These are phyloP conservation scores for Sterna hirundo DNA, from an alignment of 2,113 vertebrate genomes.

Conservation along the genomic window DNA sequence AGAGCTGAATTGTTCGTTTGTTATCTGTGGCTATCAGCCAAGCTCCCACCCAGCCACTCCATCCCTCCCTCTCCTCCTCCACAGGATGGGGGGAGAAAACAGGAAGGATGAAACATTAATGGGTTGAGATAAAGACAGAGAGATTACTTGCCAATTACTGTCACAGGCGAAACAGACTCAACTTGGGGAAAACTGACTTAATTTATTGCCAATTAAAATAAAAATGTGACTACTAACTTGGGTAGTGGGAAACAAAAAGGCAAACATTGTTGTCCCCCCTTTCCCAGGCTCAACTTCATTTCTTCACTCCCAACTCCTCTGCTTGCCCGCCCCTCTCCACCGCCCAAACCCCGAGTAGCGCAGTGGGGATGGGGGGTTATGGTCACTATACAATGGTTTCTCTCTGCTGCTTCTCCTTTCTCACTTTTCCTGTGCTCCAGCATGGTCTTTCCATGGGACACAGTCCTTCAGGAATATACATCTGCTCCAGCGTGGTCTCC, in stretches of 20 bases:
- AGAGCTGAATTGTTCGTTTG: neutral
- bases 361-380: neutral
- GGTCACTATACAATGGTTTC: neutral
- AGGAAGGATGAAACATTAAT: neutral
- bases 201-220: neutral
- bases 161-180: neutral
- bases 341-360: fast-evolving
- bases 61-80: neutral
- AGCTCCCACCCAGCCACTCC: neutral
- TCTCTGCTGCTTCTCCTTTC: neutral
- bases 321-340: fast-evolving
- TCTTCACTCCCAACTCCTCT: neutral
- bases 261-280: neutral
- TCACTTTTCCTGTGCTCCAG: neutral
- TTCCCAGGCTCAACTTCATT: neutral
- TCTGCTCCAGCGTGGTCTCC: neutral
- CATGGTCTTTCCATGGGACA: fast-evolving
- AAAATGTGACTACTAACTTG: neutral
- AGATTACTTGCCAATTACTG: neutral
- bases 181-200: neutral
- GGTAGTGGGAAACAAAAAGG: neutral
- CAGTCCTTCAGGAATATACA: neutral
- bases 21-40: neutral
- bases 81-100: neutral
- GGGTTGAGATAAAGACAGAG: neutral